Evolutionary conservation across 2,797 vertebrate species (phyloP), one percentile per base, ranked within the genome.

Genomic region (Malurus leucopterus): DNA sequence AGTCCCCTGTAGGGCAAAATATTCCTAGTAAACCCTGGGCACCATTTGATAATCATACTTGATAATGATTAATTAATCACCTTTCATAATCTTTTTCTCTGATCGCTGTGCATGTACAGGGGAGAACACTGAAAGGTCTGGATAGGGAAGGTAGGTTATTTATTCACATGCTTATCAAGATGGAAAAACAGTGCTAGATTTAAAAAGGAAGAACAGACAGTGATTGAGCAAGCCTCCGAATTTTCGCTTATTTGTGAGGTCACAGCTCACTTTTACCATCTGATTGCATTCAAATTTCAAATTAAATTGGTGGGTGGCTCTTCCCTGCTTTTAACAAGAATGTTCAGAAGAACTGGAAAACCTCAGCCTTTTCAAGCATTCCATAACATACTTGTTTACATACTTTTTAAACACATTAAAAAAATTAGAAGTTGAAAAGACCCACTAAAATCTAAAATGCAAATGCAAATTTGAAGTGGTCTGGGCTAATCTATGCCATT

Each of bases 371-470:
- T 49, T 70, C 22, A 49, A 74, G 44, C 2, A 22, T 46, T 88
- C 17, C 8, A 2, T 7, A 6, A 4, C 0, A 0, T 11, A 47
- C 41, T 44, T 34, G 6, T 47, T 41, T 40, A 61, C 3, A 2
- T 40, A 24, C 8, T 63, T 24, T 43, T 79, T 71, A 59, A 61
- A 57, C 36, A 17, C 9, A 61, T 54, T 50, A 20, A 0, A 53
- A 73, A 65, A 18, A 3, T 10, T 34, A 41, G 19, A 36, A 41
- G 3, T 58, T 49, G 15, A 77, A 64, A 82, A 64, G 15, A n/a
- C 4, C 3, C 5, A 29, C 7, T 49, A 12, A 80, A 74, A 83
- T 59, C 50, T 68, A 69, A 24, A 22, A 38, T 2, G 5, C 6
- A 61, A 72, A 80, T 5, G 6, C 21, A 57, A 75, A 47, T 47